These are phyloP conservation scores for Thymelicus sylvestris DNA, from an alignment of 2,888 invertebrate species.

Conservation along the genomic window DNA sequence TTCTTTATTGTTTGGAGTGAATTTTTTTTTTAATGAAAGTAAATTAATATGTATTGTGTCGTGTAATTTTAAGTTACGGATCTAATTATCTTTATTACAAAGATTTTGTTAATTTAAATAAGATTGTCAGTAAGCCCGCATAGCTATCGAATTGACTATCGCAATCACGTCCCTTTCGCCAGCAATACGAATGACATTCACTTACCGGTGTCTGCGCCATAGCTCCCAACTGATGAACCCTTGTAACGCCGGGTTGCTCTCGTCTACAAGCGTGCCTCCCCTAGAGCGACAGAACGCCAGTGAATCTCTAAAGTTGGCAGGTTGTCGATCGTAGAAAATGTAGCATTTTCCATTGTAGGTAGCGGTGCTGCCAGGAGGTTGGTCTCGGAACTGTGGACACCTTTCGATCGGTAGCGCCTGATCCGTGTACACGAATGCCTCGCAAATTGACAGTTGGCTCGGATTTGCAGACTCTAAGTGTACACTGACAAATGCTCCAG, in stretches of 20 bases:
- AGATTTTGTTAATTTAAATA: too few relatives aligned
- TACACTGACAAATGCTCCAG: constrained; percentile 96
- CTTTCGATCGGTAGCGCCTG: constrained; percentile 95
- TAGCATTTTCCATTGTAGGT: constrained; percentile 98
- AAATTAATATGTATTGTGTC: too few relatives aligned
- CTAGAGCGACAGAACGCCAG: constrained; percentile 91
- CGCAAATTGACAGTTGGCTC: constrained; percentile 94
- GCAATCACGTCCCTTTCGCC: constrained; percentile 38
- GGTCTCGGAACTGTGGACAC: constrained; percentile 96
- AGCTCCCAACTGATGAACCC: constrained; percentile 98
- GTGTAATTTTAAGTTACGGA: too few relatives aligned
- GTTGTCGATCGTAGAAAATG: constrained; percentile 95
- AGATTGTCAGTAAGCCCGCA: background rate
- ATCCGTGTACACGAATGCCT: constrained; percentile 97
- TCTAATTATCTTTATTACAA: too few relatives aligned
- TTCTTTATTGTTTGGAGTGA: too few relatives aligned
- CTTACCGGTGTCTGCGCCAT: constrained; percentile 93
- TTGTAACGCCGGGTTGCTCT: constrained; percentile 96
- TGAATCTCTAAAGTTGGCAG: constrained; percentile 91
- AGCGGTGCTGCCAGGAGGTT: constrained; percentile 96
- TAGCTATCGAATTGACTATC: background rate
- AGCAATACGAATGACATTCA: constrained; percentile 40
- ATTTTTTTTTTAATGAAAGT: too few relatives aligned
- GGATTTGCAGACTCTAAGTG: constrained; percentile 91
- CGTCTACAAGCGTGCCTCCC: constrained; percentile 94